Evolutionary conservation across 2,888 invertebrate genomes (phyloP), one percentile per base, ranked within the genome.

Genomic region (Chrysodeixis includens): DNA sequence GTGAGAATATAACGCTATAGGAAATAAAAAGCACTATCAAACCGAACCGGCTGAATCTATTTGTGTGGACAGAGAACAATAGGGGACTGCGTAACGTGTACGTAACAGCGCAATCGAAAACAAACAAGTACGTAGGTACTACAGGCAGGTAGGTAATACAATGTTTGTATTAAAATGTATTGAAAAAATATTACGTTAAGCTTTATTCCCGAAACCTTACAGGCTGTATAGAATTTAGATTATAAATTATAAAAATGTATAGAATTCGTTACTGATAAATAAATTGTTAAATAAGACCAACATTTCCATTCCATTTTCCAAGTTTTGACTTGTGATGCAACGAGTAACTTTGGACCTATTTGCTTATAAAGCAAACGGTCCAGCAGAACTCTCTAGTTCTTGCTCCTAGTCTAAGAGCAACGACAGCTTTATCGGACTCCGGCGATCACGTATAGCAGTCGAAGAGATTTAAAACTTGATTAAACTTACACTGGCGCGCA

Each of bases 61-160:
- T 73, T 74, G 74, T 70, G 54, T 52, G 44, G 58, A 57, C 60
- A 51, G 26, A 58, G 69, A 62, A 74, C 71, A 73, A 73, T 74
- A 14, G 18, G n/a, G 59, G 64, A 44, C 58, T 58, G 59, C 74
- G 61, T 65, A 65, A 62, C 74, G 70, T 51, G 14, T 8, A 46
- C 57, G 57, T 26, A 32, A 52, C 51, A 30, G 35, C 49, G 56
- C 56, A 44, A 4, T 56, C 30, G 63, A 51, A 51, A 60, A 69
- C 59, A 73, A 54, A 57, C 51, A 49, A 46, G 35, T 26, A 63
- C 32, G 58, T 67, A 30, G 58, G n/a, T n/a, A n/a, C n/a, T n/a
- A n/a, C n/a, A n/a, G n/a, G 16, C 20, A 12, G 52, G 51, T 64
- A 56, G 46, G 30, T 46, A 18, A 16, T 7, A 49, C 20, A 10